Conservation (phyloP, 2,797 vertebrate genomes). For the Parauchenoglanis punctatus region DNA sequence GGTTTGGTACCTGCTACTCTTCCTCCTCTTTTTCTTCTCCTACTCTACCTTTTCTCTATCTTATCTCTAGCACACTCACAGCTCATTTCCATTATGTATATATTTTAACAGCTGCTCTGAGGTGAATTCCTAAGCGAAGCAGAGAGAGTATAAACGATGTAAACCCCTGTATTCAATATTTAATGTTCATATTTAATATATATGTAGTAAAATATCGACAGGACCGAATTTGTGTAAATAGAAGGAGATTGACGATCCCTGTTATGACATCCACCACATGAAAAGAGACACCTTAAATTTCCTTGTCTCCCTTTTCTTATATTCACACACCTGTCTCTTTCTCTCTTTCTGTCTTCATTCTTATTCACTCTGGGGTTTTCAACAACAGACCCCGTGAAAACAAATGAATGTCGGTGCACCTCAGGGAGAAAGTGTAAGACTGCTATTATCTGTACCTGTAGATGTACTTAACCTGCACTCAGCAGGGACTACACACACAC, state of each 20-base stretch:
- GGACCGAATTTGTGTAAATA: not conserved
- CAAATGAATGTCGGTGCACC: conserved; percentile 53
- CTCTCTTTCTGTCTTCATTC: not conserved
- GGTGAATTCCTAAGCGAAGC: not conserved
- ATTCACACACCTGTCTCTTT: not conserved
- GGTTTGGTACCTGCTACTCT: not conserved
- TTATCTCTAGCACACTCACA: not conserved
- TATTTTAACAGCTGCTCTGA: not conserved
- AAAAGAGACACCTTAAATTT: not conserved
- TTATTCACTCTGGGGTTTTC: conserved; percentile 13
- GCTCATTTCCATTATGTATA: not conserved
- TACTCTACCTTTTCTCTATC: not conserved
- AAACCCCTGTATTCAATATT: not conserved
- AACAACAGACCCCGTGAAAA: conserved; percentile 54
- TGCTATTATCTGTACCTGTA: conserved; percentile 41
- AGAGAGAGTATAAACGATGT: not conserved
- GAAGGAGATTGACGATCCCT: not conserved
- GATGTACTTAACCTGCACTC: conserved; percentile 65
- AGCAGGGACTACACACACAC: conserved; percentile 51
- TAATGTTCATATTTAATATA: conserved; percentile 11
- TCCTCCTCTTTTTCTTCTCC: conserved; percentile 9
- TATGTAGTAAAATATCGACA: not conserved
- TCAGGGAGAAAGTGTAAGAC: conserved; percentile 51
- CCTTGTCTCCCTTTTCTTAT: not conserved
- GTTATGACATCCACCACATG: not conserved